A percentile compares a stretch with the other conserved stretches of the same genome.
Evolutionary conservation across 2,113 vertebrate species (phyloP).

Genomic region (Lates calcarifer): DNA sequence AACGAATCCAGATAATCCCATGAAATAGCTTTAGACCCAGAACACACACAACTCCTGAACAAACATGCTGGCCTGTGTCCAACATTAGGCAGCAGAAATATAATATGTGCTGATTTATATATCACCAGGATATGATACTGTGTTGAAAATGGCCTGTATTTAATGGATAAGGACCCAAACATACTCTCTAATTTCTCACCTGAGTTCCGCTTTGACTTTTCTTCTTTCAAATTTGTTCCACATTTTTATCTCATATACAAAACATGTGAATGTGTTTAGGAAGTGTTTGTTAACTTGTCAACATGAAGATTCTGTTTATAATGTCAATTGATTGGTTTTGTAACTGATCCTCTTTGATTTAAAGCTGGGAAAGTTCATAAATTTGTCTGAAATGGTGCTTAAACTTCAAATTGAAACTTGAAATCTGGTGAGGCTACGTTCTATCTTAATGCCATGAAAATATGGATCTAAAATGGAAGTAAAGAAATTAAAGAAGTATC

Average conservation of each 20-base stretch:
- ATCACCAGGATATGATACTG: background rate
- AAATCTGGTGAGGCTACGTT: too few species aligned
- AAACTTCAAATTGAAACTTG: background rate
- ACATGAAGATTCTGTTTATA: too few species aligned
- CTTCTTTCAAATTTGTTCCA: too few species aligned
- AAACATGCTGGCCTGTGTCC: slow-evolving; percentile 13
- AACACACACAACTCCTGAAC: background rate
- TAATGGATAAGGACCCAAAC: background rate
- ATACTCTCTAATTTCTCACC: background rate
- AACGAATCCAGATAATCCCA: slow-evolving; percentile 64
- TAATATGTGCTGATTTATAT: background rate
- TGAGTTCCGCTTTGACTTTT: background rate
- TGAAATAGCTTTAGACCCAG: slow-evolving; percentile 55
- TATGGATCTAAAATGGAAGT: background rate
- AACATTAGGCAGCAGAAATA: slow-evolving; percentile 4
- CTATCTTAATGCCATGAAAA: background rate
- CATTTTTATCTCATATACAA: too few species aligned
- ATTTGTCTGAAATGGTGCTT: background rate
- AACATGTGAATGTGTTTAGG: background rate
- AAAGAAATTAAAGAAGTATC: background rate
- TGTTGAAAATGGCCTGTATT: background rate
- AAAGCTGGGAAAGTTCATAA: background rate
- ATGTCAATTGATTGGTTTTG: background rate
- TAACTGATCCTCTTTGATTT: background rate
- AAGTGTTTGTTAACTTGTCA: background rate